Evolutionary conservation across 2,113 vertebrate species (phyloP).

Genomic region (Etia nguti): DNA sequence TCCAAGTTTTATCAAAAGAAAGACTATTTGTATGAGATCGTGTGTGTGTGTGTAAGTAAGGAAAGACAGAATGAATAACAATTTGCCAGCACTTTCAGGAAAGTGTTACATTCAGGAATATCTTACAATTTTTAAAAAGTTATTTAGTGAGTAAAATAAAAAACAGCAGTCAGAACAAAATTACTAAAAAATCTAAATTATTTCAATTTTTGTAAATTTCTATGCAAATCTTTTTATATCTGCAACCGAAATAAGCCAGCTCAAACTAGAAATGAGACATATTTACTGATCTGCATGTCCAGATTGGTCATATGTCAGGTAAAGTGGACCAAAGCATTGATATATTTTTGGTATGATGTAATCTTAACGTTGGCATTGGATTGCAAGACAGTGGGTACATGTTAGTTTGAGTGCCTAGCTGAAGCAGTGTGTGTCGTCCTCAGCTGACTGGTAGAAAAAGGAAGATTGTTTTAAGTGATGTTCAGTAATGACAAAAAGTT

Average conservation of each 20-base stretch:
- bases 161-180: background rate
- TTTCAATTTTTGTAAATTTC: background rate
- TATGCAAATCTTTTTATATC: background rate
- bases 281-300: background rate
- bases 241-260: background rate
- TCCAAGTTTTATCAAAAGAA: background rate
- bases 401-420: background rate
- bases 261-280: background rate
- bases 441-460: background rate
- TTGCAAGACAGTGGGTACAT: background rate
- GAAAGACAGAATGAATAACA: background rate
- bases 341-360: fast-evolving
- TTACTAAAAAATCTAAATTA: background rate
- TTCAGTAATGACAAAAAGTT: background rate
- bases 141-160: background rate
- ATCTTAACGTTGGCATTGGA: background rate
- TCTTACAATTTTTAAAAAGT: background rate
- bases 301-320: background rate
- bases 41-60: background rate
- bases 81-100: background rate
- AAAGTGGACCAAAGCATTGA: background rate
- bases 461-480: background rate
- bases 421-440: background rate
- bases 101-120: background rate
- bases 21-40: background rate